Percentiles rank a stretch among this genome's conserved stretches.
Evolutionary conservation across 2,888 invertebrate species (phyloP).

Genomic region (Rhimphoctona megacephalus): DNA sequence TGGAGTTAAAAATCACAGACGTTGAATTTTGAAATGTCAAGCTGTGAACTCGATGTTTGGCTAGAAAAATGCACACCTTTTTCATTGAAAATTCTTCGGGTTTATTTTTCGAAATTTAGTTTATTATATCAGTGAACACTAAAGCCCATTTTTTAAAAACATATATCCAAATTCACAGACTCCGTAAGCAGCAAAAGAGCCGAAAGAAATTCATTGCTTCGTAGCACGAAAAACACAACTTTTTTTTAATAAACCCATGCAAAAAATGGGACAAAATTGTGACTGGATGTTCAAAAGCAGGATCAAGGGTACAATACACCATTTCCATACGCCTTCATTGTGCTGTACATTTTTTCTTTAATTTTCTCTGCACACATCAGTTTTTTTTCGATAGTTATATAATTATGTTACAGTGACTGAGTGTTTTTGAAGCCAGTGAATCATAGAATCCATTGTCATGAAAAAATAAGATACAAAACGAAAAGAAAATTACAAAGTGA

Average conservation of each 20-base stretch:
- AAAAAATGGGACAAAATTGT: conserved; percentile 69
- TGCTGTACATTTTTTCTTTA: conserved; percentile 77
- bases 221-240: conserved; percentile 4
- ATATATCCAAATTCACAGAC: conserved; percentile 9
- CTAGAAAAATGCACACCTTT: not conserved
- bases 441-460: conserved; percentile 71
- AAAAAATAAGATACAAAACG: conserved; percentile 17
- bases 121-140: not conserved
- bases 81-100: not conserved
- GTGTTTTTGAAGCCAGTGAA: conserved; percentile 76
- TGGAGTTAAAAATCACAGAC: not conserved
- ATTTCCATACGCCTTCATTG: conserved; percentile 77
- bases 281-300: conserved; percentile 76
- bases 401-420: conserved; percentile 79
- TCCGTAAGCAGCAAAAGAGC: conserved; percentile 27
- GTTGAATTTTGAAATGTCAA: not conserved
- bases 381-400: conserved; percentile 71
- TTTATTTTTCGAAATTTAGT: conserved; percentile 6
- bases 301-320: conserved; percentile 76
- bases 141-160: conserved; percentile 3
- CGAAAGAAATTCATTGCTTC: conserved; percentile 19
- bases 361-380: conserved; percentile 76
- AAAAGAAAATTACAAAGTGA: conserved; percentile 16
- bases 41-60: not conserved
- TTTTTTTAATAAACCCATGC: conserved; percentile 72